phyloP scores from a whole-genome alignment of 2,888 invertebrate genomes.

The Catocala sponsa region DNA sequence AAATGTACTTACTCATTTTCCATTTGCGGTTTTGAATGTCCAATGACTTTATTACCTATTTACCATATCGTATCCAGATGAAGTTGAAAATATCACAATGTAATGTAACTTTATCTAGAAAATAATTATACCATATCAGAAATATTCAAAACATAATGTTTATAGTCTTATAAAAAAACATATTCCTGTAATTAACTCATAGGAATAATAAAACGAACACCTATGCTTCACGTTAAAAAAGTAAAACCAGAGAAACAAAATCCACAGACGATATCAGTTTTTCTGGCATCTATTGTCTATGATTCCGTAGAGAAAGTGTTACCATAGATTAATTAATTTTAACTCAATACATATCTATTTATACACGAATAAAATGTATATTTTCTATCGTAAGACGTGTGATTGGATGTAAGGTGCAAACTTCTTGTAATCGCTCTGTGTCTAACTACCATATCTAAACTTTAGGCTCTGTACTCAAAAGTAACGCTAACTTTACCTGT shows the following conservation, averaged over 20 bases:
- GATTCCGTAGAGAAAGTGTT: conserved; percentile 79
- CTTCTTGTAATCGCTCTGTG: conserved; percentile 63
- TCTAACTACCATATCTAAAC: conserved; percentile 71
- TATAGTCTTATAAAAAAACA: neutral
- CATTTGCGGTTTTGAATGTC: no score
- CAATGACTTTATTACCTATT: neutral
- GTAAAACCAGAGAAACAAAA: conserved; percentile 16
- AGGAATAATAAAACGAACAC: conserved; percentile 3
- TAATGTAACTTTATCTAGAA: conserved; percentile 21
- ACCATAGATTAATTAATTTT: conserved; percentile 82
- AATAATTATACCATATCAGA: conserved; percentile 33
- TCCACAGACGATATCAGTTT: conserved; percentile 28
- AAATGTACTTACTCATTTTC: no score
- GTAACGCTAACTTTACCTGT: conserved; percentile 27
- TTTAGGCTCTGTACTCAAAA: conserved; percentile 49
- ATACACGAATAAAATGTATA: conserved; percentile 76
- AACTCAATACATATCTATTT: conserved; percentile 80
- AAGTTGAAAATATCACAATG: conserved; percentile 18
- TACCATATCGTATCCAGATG: conserved; percentile 22
- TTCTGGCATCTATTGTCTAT: conserved; percentile 47
- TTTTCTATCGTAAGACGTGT: conserved; percentile 75
- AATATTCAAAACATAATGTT: conserved; percentile 13
- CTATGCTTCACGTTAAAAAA: conserved; percentile 34
- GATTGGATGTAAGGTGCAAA: conserved; percentile 73
- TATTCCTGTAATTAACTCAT: neutral